A percentile compares a stretch with the other conserved stretches of the same genome.
Conservation (phyloP, 2,888 invertebrate species). For the Archips crataeganus region DNA sequence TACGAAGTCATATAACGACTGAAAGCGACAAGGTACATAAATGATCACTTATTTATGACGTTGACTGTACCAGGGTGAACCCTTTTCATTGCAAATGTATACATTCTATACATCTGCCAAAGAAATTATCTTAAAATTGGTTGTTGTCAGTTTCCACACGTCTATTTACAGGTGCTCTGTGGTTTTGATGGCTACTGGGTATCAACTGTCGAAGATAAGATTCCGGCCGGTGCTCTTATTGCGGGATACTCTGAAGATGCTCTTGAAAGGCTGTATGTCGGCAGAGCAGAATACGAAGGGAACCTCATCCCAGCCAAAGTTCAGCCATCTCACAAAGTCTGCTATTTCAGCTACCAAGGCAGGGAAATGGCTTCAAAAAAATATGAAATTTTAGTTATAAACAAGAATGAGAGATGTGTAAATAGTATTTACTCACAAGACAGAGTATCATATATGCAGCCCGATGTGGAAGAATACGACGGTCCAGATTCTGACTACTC, state of each 20-base stretch:
- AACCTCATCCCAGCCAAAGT: conserved; percentile 88
- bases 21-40: too few relatives aligned
- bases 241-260: conserved; percentile 37
- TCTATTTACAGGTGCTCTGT: conserved; percentile 27
- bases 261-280: conserved; percentile 32
- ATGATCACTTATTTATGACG: too few relatives aligned
- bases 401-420: conserved; percentile 39
- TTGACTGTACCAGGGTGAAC: too few relatives aligned
- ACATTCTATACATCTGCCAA: too few relatives aligned
- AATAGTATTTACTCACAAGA: conserved; percentile 30
- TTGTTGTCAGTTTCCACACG: too few relatives aligned
- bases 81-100: not conserved
- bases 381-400: conserved; percentile 49
- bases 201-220: conserved; percentile 29
- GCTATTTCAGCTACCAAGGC: conserved; percentile 86
- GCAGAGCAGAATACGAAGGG: conserved; percentile 30
- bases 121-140: too few relatives aligned
- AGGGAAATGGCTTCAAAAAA: conserved; percentile 39
- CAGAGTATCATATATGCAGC: conserved; percentile 19
- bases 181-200: conserved; percentile 37
- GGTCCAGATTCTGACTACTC: conserved; percentile 38
- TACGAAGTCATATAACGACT: too few relatives aligned
- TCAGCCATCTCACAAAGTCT: conserved; percentile 86
- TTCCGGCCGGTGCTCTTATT: conserved; percentile 32
- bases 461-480: conserved; percentile 39